Percentiles rank a stretch among this genome's conserved stretches.
These are phyloP conservation scores for Neostethus bicornis DNA, from an alignment of 2,797 vertebrate species.

Conservation along the genomic window DNA sequence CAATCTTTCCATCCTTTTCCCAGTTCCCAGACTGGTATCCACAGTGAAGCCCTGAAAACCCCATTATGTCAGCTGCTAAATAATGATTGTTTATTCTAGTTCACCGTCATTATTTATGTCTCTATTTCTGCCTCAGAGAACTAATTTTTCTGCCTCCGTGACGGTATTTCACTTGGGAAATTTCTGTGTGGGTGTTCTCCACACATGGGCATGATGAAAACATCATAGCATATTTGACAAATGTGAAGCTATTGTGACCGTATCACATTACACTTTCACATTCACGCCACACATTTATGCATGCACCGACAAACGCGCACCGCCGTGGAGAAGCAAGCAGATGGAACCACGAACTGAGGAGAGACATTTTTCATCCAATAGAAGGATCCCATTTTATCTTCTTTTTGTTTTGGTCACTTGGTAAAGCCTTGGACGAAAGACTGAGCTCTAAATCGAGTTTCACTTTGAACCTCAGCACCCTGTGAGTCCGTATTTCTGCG, in stretches of 20 bases:
- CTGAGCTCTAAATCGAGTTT: conserved; percentile 28
- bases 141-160: conserved; percentile 40
- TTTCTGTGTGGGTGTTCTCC: conserved; percentile 32
- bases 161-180: conserved; percentile 44
- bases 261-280: conserved; percentile 20
- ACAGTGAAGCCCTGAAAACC: conserved; percentile 29
- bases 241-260: conserved; percentile 16
- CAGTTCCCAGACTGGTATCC: background rate
- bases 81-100: conserved; percentile 51
- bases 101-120: conserved; percentile 41
- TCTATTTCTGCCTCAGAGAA: conserved; percentile 36
- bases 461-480: conserved; percentile 5
- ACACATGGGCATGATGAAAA: conserved; percentile 18
- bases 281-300: conserved; percentile 27
- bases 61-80: conserved; percentile 39
- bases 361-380: conserved; percentile 16
- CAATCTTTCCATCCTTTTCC: background rate
- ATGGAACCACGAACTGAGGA: conserved; percentile 23
- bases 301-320: conserved; percentile 31
- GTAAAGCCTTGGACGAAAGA: conserved; percentile 19
- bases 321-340: conserved; percentile 30
- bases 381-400: conserved; percentile 28
- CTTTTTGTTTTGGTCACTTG: conserved; percentile 12
- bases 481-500: conserved; percentile 21
- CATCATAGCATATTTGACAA: conserved; percentile 34